Base-by-base conservation (phyloP, 2,113 vertebrate genomes). In the Labeo rohita region DNA sequence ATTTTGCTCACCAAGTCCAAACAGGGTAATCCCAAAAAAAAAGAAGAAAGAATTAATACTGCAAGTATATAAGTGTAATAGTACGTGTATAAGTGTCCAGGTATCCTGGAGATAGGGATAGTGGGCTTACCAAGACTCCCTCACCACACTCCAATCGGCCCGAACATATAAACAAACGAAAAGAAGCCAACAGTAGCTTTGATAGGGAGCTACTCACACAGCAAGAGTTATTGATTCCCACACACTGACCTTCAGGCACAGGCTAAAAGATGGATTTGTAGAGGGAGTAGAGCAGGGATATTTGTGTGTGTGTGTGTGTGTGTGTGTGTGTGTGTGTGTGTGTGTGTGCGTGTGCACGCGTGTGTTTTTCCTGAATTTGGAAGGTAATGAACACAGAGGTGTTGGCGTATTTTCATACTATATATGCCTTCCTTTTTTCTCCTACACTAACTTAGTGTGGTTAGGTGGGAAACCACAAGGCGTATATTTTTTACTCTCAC, bases 261-360 rank as follows among this genome's bases (percentile, higher is more conserved):
- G 56, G 76, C 54, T 61, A 68, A 63, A 88, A 66, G 90, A 90
- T 92, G 81, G 61, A 88, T 90, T 85, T 92, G 77, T 89, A 72
- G 80, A 75, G 61, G 47, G 80, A 72, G 87, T n/a, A 84, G 45
- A 79, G 45, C n/a, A 84, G 88, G 23, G 6, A 0, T 72, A 10
- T 45, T 4, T 63, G 36, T 70, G 1, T 66, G 28, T 34, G 2
- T 16, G 61, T 45, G 73, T 63, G 77, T 85, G 84, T 82, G 45
- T 85, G 43, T 4, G 59, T 66, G 18, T 78, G n/a, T 63, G 36
- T 70, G 1, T 66, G 28, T 34, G 2, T 16, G 61, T 45, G 73
- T 63, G 77, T 85, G 84, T 82, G 45, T 85, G 43, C 4, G 59
- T 66, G 18, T 78, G n/a, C 28, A 2, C 28, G 1, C 2, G 28